Evolutionary conservation across 2,888 invertebrate genomes (phyloP).

Genomic region (Andrena praecox): DNA sequence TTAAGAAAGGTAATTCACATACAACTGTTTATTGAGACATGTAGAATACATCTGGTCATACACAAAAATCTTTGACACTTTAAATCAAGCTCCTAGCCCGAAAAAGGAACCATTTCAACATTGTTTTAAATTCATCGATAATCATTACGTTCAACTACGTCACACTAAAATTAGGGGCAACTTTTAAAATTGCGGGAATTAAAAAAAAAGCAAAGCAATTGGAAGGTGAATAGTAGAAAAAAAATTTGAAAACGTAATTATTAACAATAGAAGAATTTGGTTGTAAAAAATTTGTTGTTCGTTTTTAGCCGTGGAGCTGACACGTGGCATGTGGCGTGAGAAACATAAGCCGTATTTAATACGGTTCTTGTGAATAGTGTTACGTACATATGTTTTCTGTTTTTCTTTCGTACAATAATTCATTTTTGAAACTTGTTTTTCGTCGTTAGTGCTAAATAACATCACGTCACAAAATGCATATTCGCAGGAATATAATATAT

Average conservation of each 20-base stretch:
- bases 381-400: conserved; percentile 54
- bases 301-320: conserved; percentile 74
- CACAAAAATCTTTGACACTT: conserved; percentile 85
- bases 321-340: conserved; percentile 72
- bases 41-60: conserved; percentile 86
- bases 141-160: conserved; percentile 83
- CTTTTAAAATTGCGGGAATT: conserved; percentile 80
- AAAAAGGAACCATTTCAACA: conserved; percentile 83
- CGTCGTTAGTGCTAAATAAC: conserved; percentile 86
- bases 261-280: conserved; percentile 67
- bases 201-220: conserved; percentile 83
- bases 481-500: conserved; percentile 90
- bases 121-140: conserved; percentile 81
- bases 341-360: conserved; percentile 66
- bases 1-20: conserved; percentile 87
- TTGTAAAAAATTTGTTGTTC: conserved; percentile 65
- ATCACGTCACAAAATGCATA: conserved; percentile 89
- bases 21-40: conserved; percentile 89
- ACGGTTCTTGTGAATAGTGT: conserved; percentile 54
- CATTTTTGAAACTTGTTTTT: conserved; percentile 58
- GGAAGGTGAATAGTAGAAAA: conserved; percentile 78
- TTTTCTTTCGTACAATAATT: conserved; percentile 66
- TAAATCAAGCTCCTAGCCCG: conserved; percentile 84
- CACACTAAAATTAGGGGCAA: conserved; percentile 84
- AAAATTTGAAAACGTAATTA: conserved; percentile 68